Evolutionary conservation across 1,140 invertebrate species (phyloP).

Genomic region (Cydia splendana): DNA sequence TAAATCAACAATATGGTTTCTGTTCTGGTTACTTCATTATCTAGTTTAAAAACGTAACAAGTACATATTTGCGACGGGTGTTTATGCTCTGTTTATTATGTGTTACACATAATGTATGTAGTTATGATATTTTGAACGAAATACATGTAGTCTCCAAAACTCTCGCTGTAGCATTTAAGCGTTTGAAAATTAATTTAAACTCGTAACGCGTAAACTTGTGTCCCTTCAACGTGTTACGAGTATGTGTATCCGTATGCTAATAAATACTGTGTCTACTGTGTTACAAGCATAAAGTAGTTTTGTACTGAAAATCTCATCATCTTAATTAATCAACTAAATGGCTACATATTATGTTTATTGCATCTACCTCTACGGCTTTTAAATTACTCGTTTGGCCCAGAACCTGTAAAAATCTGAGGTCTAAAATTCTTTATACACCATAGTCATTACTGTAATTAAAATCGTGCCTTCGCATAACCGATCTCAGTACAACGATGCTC

Average conservation of each 20-base stretch:
- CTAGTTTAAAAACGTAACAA: too few relatives aligned
- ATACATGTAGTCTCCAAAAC: background rate
- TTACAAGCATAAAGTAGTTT: too few relatives aligned
- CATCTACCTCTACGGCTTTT: too few relatives aligned
- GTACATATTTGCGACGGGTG: too few relatives aligned
- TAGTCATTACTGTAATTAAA: constrained; percentile 30
- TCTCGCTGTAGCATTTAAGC: background rate
- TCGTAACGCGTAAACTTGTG: background rate
- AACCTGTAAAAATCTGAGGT: constrained; percentile 3
- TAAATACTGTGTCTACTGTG: too few relatives aligned
- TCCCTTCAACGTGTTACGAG: too few relatives aligned
- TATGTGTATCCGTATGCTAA: background rate
- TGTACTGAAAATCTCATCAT: too few relatives aligned
- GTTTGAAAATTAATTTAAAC: background rate
- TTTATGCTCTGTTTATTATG: too few relatives aligned
- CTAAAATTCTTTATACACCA: background rate
- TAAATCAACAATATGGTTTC: constrained; percentile 8
- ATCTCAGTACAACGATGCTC: background rate
- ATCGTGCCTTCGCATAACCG: constrained; percentile 31
- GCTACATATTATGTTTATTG: too few relatives aligned
- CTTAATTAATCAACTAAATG: too few relatives aligned
- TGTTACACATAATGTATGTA: too few relatives aligned
- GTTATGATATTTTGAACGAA: too few relatives aligned
- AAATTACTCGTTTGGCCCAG: background rate
- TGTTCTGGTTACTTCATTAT: background rate